Evolutionary conservation across 1,140 invertebrate species (phyloP), one percentile per base, ranked within the genome.

Genomic region (Pseudachorutes palmiensis): DNA sequence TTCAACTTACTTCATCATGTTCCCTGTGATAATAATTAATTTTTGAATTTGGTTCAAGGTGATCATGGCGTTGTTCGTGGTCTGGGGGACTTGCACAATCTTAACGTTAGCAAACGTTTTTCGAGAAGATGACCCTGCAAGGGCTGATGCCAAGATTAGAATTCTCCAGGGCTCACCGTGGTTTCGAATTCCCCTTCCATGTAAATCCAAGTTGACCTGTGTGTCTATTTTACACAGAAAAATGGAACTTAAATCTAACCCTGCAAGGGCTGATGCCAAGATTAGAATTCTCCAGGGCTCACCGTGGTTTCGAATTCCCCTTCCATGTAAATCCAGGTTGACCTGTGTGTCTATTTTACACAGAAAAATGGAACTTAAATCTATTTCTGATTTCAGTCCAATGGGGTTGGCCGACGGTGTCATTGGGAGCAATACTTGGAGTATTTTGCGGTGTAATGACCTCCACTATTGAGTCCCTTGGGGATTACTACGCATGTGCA

Each of bases 401-500:
- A 76, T 95, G 91, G 89, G 92, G 92, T 3, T 65, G 81, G 22
- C 91, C 92, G 0, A 92, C 89, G 0, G 85, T 91, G 0, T 87
- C 82, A 55, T 78, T 86, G 12, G 85, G 85, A 0, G 87, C 87
- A 0, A 88, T 91, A 3, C 77, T 92, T 24, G 91, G 89, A 0
- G 90, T 94, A 85, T 72, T 92, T 45, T 89, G 89, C 1, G 91
- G 89, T 0, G 88, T 92, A 1, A 75, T 94, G 12, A 88, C 90
- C 0, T 92, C 90, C 58, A 88, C 89, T 0, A 87, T 93, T 2
- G 91, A 94, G 78, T 91, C 89, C 0, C 84, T 94, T 55, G 91
- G 91, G 73, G 92, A 94, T 78, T 94, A 94, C 78, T 90, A 89
- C 48, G 91, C 91, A 9, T 89, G 88, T 1, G 89, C 91, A 0